Evolutionary conservation across 1,140 invertebrate species (phyloP).

Genomic region (Plutomurus gul): DNA sequence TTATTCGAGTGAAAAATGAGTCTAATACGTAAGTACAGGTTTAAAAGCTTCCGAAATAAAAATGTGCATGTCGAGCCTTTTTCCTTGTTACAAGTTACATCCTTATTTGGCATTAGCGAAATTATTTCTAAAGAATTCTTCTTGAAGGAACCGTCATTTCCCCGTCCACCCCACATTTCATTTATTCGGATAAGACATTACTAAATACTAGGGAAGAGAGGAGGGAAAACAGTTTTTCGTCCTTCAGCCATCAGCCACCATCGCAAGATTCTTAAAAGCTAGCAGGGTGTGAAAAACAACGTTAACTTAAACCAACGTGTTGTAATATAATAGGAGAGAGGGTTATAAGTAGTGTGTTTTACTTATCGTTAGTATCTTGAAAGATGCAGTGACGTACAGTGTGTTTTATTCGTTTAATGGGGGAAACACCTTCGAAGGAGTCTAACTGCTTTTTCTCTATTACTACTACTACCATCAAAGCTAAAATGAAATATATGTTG

Average conservation of each 20-base stretch:
- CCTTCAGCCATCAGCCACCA: too few relatives aligned
- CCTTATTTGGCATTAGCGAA: background rate
- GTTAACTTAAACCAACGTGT: background rate
- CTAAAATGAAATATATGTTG: background rate
- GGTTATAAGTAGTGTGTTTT: background rate
- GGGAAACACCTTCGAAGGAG: background rate
- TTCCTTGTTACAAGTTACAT: background rate
- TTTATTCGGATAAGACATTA: background rate
- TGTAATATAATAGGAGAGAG: background rate
- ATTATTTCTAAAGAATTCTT: background rate
- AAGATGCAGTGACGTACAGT: background rate
- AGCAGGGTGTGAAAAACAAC: background rate
- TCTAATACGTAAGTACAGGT: background rate
- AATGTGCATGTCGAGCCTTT: background rate
- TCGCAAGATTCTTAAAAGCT: background rate
- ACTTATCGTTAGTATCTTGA: background rate
- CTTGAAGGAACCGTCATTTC: background rate
- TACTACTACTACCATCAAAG: too few relatives aligned
- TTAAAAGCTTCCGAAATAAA: slow-evolving; percentile 16
- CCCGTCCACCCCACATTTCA: background rate
- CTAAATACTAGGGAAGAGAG: background rate
- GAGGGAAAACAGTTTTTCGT: too few relatives aligned
- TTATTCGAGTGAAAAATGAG: slow-evolving; percentile 22
- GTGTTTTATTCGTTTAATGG: slow-evolving; percentile 14
- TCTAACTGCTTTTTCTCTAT: background rate